These are phyloP conservation scores for Chaetorhynchus papuensis DNA, from an alignment of 2,113 vertebrate genomes.

Conservation along the genomic window DNA sequence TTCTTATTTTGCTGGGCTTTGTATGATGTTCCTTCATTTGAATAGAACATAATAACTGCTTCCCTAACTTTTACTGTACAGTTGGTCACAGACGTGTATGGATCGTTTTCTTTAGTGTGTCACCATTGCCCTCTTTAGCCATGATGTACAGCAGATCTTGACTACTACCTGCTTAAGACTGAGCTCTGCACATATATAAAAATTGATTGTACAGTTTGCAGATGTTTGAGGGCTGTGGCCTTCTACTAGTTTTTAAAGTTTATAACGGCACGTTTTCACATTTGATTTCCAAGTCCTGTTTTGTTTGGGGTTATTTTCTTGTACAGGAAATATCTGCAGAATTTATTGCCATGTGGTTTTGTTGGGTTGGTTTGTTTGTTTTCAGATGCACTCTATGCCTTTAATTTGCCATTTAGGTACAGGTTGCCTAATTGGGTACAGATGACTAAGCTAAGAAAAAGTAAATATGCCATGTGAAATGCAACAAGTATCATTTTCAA, in stretches of 20 bases:
- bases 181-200: slow-evolving; percentile 25
- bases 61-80: slow-evolving; percentile 26
- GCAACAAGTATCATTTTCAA: neutral
- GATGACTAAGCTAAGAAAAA: neutral
- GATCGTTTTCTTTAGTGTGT: neutral
- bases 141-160: slow-evolving; percentile 21
- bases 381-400: slow-evolving; percentile 53
- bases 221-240: neutral
- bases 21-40: neutral
- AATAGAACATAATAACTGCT: slow-evolving; percentile 39
- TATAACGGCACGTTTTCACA: slow-evolving; percentile 27
- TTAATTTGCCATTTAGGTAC: slow-evolving; percentile 45
- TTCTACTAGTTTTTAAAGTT: slow-evolving; percentile 14
- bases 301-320: neutral
- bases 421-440: slow-evolving; percentile 16
- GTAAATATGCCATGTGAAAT: slow-evolving; percentile 2
- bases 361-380: neutral
- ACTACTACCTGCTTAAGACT: slow-evolving; percentile 3
- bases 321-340: slow-evolving; percentile 41
- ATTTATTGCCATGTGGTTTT: slow-evolving; percentile 34
- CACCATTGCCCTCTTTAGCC: slow-evolving; percentile 6
- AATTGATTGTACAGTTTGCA: slow-evolving; percentile 36
- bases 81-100: neutral
- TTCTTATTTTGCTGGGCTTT: slow-evolving; percentile 3
- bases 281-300: neutral